Evolutionary conservation across 2,888 invertebrate species (phyloP), one percentile per base, ranked within the genome.

Genomic region (Euproctis similis): DNA sequence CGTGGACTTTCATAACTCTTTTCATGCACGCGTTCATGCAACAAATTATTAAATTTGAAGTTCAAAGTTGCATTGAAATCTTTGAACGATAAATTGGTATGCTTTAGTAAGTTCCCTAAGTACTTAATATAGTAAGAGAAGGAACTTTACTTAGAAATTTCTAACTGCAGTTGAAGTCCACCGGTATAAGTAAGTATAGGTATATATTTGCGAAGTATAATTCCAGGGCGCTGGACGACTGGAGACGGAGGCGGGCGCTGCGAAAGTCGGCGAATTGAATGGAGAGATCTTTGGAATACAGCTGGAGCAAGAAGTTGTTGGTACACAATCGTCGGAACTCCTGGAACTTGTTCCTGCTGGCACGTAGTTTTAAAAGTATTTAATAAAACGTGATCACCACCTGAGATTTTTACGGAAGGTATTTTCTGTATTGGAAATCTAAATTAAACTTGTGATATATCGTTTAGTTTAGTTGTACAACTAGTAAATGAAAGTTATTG

Each of bases 341-440:
- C 38, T n/a, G n/a, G 34, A 42, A 47, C 34, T 47, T 41, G 30
- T 25, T 6, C 38, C 19, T 20, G 13, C 26, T 29, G 26, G 30
- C 31, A 29, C 30, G 17, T 38, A 26, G 26, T 8, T 35, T 19
- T 16, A 24, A 8, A 37, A 55, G 44, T 53, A 53, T 27, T 32
- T 37, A 25, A 46, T 50, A 40, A 42, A 51, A 53, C 48, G 45
- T 43, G 33, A 51, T 42, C 43, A 47, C 28, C 34, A 14, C 16
- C 9, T 14, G 9, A 13, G 12, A 8, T 20, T 12, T 23, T 4
- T 14, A n/a, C n/a, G n/a, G n/a, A n/a, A n/a, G n/a, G n/a, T n/a
- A n/a, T n/a, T n/a, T n/a, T n/a, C n/a, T n/a, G n/a, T n/a, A n/a
- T n/a, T n/a, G n/a, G n/a, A n/a, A n/a, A n/a, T n/a, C n/a, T n/a